Evolutionary conservation across 2,888 invertebrate species (phyloP), one percentile per base, ranked within the genome.

Genomic region (Linnaemya vulpina): DNA sequence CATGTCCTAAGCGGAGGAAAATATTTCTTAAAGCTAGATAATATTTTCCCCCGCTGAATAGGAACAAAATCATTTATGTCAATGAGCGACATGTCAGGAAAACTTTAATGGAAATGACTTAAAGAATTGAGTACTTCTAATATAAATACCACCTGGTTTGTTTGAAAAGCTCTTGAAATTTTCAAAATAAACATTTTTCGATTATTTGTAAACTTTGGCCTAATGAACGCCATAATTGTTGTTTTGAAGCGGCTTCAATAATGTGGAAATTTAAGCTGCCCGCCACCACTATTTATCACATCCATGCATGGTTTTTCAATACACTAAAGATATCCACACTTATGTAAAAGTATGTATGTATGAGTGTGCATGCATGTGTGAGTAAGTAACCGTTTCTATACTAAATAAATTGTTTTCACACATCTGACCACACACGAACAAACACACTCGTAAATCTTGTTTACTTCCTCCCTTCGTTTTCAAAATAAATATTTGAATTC

Each of bases 401-500:
- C 4, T 20, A 17, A 20, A 10, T 20, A 17, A 20, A 10, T 38
- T 55, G 40, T 60, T 79, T 67, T 84, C 15, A 71, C 51, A 63
- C 46, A 70, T 82, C 35, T 65, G 75, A 62, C 17, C 63, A 79
- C 40, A 71, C 35, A 70, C 38, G 55, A 10, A 55, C 15, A 40
- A 11, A 46, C 5, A 20, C 10, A 35, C 30, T n/a, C 17, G 20
- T 55, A 43, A n/a, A 53, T 67, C 13, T 43, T 73, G 1, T 13
- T 62, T 43, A 11, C 30, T 20, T 74, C n/a, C 62, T 49, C 60
- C 60, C 49, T 25, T 71, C 11, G n/a, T 49, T 75, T 71, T 40
- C 43, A 22, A 58, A 73, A 79, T 79, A 81, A 77, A 81, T 84
- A 62, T 79, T 75, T 75, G 40, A 46, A 43, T 75, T 75, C 40